A percentile compares a stretch with the other conserved stretches of the same genome.
phyloP scores from a whole-genome alignment of 2,113 vertebrate species.

The Thalassarche chlororhynchos region DNA sequence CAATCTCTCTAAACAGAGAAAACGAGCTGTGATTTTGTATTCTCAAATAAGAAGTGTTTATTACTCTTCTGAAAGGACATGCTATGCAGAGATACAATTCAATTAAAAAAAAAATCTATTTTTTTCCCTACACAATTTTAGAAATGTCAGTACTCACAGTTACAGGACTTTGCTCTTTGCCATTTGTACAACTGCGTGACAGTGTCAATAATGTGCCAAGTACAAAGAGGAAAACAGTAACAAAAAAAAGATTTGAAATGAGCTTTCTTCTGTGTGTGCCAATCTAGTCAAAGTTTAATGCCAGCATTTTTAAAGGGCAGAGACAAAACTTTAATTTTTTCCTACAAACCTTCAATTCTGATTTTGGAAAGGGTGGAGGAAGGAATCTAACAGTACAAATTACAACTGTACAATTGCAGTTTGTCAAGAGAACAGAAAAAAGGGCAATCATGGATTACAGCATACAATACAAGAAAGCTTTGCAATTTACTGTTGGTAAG shows the following conservation, averaged over 20 bases:
- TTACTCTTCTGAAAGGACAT: not conserved
- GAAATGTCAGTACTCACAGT: not conserved
- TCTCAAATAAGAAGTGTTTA: not conserved
- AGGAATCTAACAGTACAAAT: not conserved
- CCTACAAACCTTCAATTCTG: not conserved
- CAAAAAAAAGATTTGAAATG: not conserved
- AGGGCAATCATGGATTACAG: not conserved
- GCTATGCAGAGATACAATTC: not conserved
- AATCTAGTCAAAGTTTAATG: not conserved
- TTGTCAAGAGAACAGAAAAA: not conserved
- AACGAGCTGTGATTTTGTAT: not conserved
- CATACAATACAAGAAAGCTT: not conserved
- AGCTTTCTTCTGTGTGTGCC: not conserved
- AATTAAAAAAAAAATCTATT: not conserved
- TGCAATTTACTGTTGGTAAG: not conserved
- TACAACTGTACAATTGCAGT: not conserved
- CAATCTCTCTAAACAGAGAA: not conserved
- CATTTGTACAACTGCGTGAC: not conserved
- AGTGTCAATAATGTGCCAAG: not conserved
- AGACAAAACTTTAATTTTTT: conserved; percentile 6
- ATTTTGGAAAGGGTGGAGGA: not conserved
- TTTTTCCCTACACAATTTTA: not conserved
- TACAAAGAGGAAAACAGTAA: not conserved
- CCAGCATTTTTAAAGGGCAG: conserved; percentile 4
- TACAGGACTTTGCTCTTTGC: not conserved